Conservation (phyloP, 2,113 vertebrate genomes). For the Elaphurus davidianus region DNA sequence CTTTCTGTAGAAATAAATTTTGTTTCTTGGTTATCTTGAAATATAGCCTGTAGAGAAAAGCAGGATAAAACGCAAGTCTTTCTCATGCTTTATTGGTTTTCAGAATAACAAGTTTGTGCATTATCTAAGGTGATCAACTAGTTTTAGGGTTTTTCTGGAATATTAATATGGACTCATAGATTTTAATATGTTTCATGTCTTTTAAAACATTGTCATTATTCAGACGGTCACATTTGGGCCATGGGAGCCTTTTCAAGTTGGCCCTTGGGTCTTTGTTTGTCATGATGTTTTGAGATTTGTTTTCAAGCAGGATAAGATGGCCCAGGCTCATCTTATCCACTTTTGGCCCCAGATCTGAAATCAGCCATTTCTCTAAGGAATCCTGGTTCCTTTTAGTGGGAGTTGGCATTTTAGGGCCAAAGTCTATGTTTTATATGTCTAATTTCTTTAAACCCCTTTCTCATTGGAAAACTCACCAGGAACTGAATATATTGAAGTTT, state of each 20-base stretch:
- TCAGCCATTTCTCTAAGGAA: not conserved
- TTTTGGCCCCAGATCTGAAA: not conserved
- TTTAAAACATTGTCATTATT: slow-evolving; percentile 9
- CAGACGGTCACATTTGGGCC: not conserved
- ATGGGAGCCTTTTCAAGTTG: not conserved
- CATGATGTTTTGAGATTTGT: not conserved
- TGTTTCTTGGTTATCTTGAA: slow-evolving; percentile 26
- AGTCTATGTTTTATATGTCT: not conserved
- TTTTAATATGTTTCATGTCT: slow-evolving; percentile 1
- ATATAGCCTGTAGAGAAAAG: not conserved
- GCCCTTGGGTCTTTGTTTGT: not conserved
- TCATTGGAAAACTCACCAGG: not conserved
- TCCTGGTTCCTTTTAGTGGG: not conserved
- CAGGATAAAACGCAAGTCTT: not conserved
- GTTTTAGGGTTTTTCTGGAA: not conserved
- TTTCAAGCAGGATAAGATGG: not conserved
- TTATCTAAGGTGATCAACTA: slow-evolving; percentile 24
- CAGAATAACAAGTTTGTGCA: slow-evolving; percentile 29
- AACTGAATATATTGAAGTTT: not conserved
- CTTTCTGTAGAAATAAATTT: slow-evolving; percentile 2
- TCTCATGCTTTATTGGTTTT: not conserved
- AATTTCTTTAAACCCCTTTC: not conserved
- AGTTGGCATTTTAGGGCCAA: not conserved
- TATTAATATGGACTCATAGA: not conserved
- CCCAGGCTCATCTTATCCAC: not conserved